phyloP scores from a whole-genome alignment of 2,797 vertebrate species.

The Gadopsis marmoratus region DNA sequence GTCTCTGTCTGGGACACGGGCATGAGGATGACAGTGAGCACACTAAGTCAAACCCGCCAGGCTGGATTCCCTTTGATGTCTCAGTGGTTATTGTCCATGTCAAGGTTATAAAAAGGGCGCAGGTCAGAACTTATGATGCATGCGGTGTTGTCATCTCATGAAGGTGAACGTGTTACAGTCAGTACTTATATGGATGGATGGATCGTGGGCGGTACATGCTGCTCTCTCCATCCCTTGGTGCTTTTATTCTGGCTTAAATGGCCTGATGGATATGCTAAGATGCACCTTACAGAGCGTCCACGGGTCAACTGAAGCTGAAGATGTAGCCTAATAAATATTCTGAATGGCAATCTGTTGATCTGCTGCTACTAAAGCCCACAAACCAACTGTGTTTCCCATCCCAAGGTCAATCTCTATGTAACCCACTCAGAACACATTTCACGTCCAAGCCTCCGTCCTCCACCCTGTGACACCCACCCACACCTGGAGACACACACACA shows the following conservation, averaged over 20 bases:
- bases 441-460: conserved; percentile 43
- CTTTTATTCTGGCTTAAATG: conserved; percentile 1
- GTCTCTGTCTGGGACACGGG: conserved; percentile 12
- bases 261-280: background rate
- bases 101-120: conserved; percentile 58
- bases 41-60: conserved; percentile 38
- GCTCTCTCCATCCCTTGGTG: background rate
- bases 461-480: conserved; percentile 53
- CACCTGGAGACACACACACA: conserved; percentile 54
- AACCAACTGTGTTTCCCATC: conserved; percentile 54
- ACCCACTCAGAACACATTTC: conserved; percentile 27
- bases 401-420: conserved; percentile 65
- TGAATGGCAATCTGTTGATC: background rate
- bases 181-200: background rate
- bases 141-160: conserved; percentile 39
- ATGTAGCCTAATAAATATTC: background rate
- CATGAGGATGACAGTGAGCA: conserved; percentile 38
- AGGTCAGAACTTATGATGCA: conserved; percentile 57
- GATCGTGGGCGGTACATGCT: background rate
- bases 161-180: conserved; percentile 45
- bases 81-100: conserved; percentile 62
- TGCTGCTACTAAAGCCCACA: conserved; percentile 2
- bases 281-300: conserved; percentile 7
- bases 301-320: conserved; percentile 15
- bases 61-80: conserved; percentile 41